phyloP scores from a whole-genome alignment of 2,888 invertebrate species.

The Balanococcus diminutus region DNA sequence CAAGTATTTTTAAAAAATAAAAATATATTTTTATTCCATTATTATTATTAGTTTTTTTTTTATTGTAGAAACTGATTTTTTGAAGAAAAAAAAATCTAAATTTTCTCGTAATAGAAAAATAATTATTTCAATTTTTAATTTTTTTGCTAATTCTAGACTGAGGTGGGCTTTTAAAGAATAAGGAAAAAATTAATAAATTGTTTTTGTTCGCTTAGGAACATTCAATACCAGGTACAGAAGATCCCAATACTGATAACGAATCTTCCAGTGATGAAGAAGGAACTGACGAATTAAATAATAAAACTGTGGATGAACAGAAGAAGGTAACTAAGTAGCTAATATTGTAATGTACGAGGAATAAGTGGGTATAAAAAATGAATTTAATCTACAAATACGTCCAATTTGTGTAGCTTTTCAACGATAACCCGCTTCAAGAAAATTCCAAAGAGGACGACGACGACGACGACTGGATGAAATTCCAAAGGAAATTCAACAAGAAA shows the following conservation, averaged over 20 bases:
- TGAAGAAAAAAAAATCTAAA: too few relatives aligned
- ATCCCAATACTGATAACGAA: conserved; percentile 54
- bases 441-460: conserved; percentile 73
- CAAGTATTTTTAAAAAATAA: too few relatives aligned
- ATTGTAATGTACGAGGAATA: background rate
- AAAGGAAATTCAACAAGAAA: conserved; percentile 82
- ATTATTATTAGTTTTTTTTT: too few relatives aligned
- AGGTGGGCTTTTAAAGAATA: too few relatives aligned
- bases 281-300: conserved; percentile 65
- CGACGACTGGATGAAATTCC: conserved; percentile 93
- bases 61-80: too few relatives aligned
- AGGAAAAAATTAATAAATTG: background rate
- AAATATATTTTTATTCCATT: too few relatives aligned
- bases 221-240: conserved; percentile 59
- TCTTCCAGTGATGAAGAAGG: conserved; percentile 64
- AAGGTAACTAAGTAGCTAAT: too few relatives aligned
- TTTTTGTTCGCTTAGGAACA: conserved; percentile 55
- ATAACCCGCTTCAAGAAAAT: conserved; percentile 24
- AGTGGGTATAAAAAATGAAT: too few relatives aligned
- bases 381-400: too few relatives aligned
- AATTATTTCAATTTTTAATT: too few relatives aligned
- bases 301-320: conserved; percentile 62
- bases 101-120: too few relatives aligned
- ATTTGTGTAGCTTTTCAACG: background rate
- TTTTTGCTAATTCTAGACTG: too few relatives aligned